These are phyloP conservation scores for Blastobasis lacticolella DNA, from an alignment of 2,888 invertebrate genomes.

Conservation along the genomic window DNA sequence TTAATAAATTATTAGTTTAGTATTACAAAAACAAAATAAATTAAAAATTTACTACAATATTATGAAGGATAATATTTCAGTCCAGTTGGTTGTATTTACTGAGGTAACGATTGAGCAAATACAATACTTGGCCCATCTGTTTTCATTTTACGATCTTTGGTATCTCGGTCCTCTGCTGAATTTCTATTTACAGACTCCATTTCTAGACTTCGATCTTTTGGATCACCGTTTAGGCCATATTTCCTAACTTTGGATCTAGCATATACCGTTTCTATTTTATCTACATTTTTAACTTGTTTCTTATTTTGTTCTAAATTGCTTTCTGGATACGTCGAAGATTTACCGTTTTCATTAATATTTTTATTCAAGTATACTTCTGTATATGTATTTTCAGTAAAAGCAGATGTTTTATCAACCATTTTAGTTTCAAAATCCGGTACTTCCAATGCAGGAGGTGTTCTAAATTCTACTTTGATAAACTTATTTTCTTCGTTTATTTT, in stretches of 20 bases:
- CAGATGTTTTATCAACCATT: constrained; percentile 21
- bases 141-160: neutral
- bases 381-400: constrained; percentile 12
- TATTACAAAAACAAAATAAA: no score
- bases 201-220: neutral
- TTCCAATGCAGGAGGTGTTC: constrained; percentile 37
- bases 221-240: constrained; percentile 29
- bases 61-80: no score
- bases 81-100: no score
- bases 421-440: constrained; percentile 45
- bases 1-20: no score
- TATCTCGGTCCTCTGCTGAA: neutral
- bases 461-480: constrained; percentile 24
- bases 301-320: constrained; percentile 13
- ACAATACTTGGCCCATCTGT: neutral
- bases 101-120: no score
- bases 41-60: no score
- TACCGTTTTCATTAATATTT: constrained; percentile 13
- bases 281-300: constrained; percentile 14
- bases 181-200: neutral
- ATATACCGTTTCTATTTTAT: constrained; percentile 42
- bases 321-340: constrained; percentile 24
- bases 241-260: constrained; percentile 51
- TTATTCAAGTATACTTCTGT: constrained; percentile 13
- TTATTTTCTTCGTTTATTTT: constrained; percentile 6